Conservation (phyloP, 2,113 vertebrate species). For the Delphinapterus leucas region DNA sequence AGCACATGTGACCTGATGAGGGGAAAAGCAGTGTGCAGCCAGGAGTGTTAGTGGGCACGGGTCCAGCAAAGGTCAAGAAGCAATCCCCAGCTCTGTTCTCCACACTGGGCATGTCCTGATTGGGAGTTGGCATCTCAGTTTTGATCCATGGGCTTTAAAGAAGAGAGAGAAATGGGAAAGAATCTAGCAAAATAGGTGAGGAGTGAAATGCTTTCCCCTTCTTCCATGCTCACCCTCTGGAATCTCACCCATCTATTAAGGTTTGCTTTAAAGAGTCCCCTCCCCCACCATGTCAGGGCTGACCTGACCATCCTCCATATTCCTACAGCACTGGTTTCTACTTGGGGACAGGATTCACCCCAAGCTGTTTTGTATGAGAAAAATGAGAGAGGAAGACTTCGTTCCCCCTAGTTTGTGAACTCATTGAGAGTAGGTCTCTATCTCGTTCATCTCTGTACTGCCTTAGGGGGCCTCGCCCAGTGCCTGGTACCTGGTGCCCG, state of each 20-base stretch:
- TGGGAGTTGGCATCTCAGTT: background rate
- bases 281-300: background rate
- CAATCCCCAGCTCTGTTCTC: background rate
- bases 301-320: background rate
- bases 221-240: background rate
- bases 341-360: background rate
- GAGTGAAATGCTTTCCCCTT: background rate
- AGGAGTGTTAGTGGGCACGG: accelerated
- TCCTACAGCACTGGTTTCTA: background rate
- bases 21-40: no score
- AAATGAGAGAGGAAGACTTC: background rate
- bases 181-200: background rate
- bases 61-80: background rate
- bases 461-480: no score
- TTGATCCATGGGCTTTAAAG: background rate
- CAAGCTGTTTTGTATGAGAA: background rate
- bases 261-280: background rate
- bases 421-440: background rate
- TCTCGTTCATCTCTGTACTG: background rate
- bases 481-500: background rate
- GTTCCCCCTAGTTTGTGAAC: background rate
- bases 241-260: background rate
- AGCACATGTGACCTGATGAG: background rate
- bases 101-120: background rate
- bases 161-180: background rate